Evolutionary conservation across 2,797 vertebrate genomes (phyloP).

Genomic region (Meriones psammophilus): DNA sequence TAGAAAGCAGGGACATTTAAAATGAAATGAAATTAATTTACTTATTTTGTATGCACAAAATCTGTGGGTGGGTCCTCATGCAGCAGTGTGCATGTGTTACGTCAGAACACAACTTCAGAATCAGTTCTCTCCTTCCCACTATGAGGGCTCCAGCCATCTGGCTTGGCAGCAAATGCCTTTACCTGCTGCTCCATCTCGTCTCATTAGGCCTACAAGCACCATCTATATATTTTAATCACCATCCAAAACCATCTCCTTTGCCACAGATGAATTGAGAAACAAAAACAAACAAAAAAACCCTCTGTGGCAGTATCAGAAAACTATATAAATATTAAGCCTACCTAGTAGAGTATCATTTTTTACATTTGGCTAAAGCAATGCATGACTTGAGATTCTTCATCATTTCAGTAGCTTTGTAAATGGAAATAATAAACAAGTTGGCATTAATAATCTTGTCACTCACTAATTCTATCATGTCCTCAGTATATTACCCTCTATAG

Average conservation of each 20-base stretch:
- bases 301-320: constrained; percentile 14
- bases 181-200: not conserved
- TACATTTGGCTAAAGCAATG: constrained; percentile 38
- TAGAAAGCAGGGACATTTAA: not conserved
- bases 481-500: not conserved
- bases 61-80: no score
- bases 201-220: not conserved
- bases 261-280: not conserved
- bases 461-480: not conserved
- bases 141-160: not conserved
- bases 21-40: not conserved
- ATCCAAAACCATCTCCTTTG: constrained; percentile 45
- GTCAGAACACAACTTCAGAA: not conserved
- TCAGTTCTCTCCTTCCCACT: not conserved
- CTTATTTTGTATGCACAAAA: not conserved
- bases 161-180: not conserved
- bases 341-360: constrained; percentile 32
- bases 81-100: not conserved
- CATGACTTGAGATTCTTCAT: not conserved
- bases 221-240: not conserved
- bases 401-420: constrained; percentile 22
- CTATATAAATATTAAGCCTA: not conserved
- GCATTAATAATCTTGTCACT: not conserved
- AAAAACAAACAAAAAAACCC: not conserved
- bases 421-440: not conserved